Evolutionary conservation across 2,888 invertebrate species (phyloP).

Genomic region (Iphiclides podalirius): DNA sequence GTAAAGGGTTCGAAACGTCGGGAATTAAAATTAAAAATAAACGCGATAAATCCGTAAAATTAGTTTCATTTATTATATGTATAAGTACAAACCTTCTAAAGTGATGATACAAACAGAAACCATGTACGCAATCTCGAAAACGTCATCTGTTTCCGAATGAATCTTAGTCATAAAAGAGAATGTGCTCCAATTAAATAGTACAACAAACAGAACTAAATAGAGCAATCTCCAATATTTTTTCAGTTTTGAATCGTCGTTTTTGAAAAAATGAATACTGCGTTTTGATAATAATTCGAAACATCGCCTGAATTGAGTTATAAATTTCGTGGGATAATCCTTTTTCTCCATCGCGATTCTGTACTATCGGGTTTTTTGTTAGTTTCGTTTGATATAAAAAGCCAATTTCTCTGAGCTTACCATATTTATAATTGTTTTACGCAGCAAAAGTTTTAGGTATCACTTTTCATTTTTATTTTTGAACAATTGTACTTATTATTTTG

Average conservation of each 20-base stretch:
- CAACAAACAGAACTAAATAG: not conserved
- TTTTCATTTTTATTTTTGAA: not conserved
- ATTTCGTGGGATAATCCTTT: slow-evolving; percentile 29
- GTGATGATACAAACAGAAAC: slow-evolving; percentile 4
- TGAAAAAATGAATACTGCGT: slow-evolving; percentile 20
- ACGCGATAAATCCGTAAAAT: too few relatives aligned
- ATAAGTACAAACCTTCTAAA: slow-evolving; percentile 6
- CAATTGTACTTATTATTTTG: not conserved
- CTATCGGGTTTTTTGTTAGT: not conserved
- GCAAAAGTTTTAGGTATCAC: not conserved
- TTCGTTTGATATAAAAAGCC: not conserved
- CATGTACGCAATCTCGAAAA: slow-evolving; percentile 6
- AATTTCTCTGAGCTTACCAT: not conserved
- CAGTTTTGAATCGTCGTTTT: slow-evolving; percentile 14
- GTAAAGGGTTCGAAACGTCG: too few relatives aligned
- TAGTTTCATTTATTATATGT: too few relatives aligned
- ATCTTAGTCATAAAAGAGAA: slow-evolving; percentile 1
- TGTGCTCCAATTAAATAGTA: not conserved
- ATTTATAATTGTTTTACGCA: not conserved
- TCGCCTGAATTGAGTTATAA: slow-evolving; percentile 24
- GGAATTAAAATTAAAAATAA: too few relatives aligned
- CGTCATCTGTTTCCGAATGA: not conserved
- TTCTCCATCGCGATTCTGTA: not conserved
- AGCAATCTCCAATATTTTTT: slow-evolving; percentile 5
- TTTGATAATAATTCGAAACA: slow-evolving; percentile 26